These are phyloP conservation scores for Hypomecis punctinalis DNA, from an alignment of 2,888 invertebrate species.

Conservation along the genomic window DNA sequence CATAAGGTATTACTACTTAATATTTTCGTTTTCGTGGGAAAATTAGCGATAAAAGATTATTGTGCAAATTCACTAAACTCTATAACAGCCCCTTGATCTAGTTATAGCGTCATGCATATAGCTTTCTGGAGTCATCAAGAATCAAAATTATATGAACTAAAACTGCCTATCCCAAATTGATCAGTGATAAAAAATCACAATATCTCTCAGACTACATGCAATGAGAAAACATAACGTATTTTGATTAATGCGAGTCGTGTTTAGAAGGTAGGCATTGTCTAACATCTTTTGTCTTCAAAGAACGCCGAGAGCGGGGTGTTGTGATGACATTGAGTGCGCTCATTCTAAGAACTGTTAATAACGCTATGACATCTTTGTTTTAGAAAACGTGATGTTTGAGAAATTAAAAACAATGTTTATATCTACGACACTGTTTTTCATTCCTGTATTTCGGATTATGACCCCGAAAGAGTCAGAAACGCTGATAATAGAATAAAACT, in stretches of 20 bases:
- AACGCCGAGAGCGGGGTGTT: constrained; percentile 32
- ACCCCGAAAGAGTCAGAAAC: no score
- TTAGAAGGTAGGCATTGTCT: constrained; percentile 38
- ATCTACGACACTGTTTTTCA: neutral
- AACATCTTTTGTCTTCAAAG: constrained; percentile 44
- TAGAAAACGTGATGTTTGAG: constrained; percentile 12
- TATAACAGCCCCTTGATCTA: no score
- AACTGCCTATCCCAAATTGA: no score
- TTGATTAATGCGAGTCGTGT: constrained; percentile 73
- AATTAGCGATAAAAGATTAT: no score
- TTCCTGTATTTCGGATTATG: neutral
- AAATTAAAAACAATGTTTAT: constrained; percentile 6
- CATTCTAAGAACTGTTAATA: constrained; percentile 32
- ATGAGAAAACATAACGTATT: constrained; percentile 77
- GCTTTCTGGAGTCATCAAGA: no score
- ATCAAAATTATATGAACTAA: no score
- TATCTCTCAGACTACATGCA: constrained; percentile 43
- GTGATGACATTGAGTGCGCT: constrained; percentile 32
- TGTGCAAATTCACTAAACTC: no score
- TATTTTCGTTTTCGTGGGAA: no score
- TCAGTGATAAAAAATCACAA: neutral
- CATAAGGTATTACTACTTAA: no score
- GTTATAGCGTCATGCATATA: no score
- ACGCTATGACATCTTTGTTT: constrained; percentile 19
- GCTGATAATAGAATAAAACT: no score